phyloP scores from a whole-genome alignment of 1,140 invertebrate species.

The Conus betulinus region DNA sequence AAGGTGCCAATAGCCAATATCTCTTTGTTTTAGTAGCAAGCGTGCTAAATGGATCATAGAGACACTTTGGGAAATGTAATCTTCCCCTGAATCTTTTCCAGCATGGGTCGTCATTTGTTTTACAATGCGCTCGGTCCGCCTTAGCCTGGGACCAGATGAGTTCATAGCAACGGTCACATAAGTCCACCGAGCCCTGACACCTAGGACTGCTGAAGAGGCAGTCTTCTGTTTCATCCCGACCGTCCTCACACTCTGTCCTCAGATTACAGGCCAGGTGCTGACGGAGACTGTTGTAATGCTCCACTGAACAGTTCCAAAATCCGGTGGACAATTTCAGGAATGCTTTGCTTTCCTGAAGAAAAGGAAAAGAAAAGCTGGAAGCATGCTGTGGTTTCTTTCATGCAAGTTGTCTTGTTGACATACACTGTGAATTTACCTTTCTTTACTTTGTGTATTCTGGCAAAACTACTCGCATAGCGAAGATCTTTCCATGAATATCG shows the following conservation, averaged over 20 bases:
- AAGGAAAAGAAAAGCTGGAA: background rate
- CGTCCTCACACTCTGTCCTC: slow-evolving; percentile 19
- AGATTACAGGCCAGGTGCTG: slow-evolving; percentile 13
- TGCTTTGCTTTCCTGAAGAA: background rate
- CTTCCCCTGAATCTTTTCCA: background rate
- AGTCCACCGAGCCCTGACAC: background rate
- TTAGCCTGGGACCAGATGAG: too few relatives aligned
- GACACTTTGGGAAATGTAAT: background rate
- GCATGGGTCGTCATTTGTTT: background rate
- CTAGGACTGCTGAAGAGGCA: slow-evolving; percentile 18
- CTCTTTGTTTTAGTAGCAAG: background rate
- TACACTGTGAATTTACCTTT: too few relatives aligned
- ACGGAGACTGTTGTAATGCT: background rate
- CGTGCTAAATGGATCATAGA: background rate
- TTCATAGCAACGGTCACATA: background rate
- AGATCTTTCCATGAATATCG: too few relatives aligned
- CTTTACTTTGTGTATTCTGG: too few relatives aligned
- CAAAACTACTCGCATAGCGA: too few relatives aligned
- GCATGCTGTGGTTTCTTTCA: background rate
- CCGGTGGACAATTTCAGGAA: background rate
- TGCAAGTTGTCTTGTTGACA: background rate
- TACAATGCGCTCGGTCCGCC: too few relatives aligned
- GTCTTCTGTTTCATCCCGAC: slow-evolving; percentile 6
- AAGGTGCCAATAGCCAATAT: too few relatives aligned
- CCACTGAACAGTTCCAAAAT: background rate